A percentile compares a stretch with the other conserved stretches of the same genome.
Conservation (phyloP, 2,797 vertebrate genomes). For the Heteromormyrus szaboi region DNA sequence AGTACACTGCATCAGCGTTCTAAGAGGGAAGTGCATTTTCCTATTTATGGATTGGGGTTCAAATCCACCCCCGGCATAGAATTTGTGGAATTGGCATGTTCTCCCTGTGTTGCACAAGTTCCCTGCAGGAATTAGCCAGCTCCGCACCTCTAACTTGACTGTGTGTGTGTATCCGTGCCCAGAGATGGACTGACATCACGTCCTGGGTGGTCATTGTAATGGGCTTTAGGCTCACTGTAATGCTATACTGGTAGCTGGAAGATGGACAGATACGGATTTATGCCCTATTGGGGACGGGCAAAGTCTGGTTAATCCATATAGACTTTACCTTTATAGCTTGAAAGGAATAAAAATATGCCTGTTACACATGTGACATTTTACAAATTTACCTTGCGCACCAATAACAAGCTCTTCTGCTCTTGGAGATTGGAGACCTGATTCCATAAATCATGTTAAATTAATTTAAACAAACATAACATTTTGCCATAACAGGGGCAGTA, state of each 20-base stretch:
- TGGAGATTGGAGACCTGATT: neutral
- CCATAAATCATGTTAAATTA: constrained; percentile 11
- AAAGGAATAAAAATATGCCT: neutral
- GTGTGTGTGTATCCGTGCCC: neutral
- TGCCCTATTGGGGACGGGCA: neutral
- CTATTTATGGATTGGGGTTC: neutral
- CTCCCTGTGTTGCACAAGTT: neutral
- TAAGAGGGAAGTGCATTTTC: neutral
- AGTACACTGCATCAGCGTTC: neutral
- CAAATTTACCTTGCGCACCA: neutral
- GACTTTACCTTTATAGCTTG: neutral
- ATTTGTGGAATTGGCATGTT: neutral
- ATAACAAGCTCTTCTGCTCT: neutral
- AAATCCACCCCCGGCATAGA: neutral
- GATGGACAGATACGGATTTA: neutral
- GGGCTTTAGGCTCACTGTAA: neutral
- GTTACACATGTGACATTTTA: neutral
- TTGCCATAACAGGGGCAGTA: neutral
- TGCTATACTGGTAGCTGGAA: neutral
- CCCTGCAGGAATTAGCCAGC: neutral
- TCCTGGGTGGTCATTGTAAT: neutral
- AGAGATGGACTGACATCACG: neutral
- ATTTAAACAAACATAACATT: constrained; percentile 4
- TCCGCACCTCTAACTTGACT: neutral
- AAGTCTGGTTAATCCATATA: neutral